Evolutionary conservation across 2,888 invertebrate species (phyloP).

Genomic region (Cylloceria caligata): DNA sequence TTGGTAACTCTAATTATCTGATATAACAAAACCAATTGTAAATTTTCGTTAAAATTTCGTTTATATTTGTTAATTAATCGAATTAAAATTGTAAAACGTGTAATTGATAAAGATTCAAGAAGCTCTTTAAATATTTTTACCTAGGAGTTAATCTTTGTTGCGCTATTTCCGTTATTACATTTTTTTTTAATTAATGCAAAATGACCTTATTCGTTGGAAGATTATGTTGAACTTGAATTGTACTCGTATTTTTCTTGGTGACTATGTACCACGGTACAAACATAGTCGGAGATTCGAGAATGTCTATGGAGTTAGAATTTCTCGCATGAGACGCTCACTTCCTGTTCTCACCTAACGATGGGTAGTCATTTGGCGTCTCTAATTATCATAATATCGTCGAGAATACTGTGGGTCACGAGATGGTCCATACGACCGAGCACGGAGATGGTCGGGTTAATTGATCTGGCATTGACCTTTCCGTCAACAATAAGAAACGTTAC

Average conservation of each 20-base stretch:
- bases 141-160: neutral
- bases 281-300: conserved; percentile 19
- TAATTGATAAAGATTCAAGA: neutral
- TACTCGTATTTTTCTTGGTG: conserved; percentile 15
- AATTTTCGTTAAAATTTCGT: neutral
- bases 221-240: conserved; percentile 17
- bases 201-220: neutral
- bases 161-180: neutral
- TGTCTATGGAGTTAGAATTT: conserved; percentile 29
- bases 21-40: neutral
- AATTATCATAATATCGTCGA: conserved; percentile 41
- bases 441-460: neutral
- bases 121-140: neutral
- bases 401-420: conserved; percentile 43
- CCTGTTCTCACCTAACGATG: conserved; percentile 56
- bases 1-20: neutral
- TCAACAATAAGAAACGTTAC: conserved; percentile 17
- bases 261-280: conserved; percentile 10
- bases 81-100: neutral
- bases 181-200: neutral
- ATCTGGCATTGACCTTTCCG: neutral
- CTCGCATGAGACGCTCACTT: conserved; percentile 47
- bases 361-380: conserved; percentile 50
- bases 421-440: neutral
- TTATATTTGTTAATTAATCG: neutral